Evolutionary conservation across 2,888 invertebrate genomes (phyloP).

Genomic region (Synergus japonicus): DNA sequence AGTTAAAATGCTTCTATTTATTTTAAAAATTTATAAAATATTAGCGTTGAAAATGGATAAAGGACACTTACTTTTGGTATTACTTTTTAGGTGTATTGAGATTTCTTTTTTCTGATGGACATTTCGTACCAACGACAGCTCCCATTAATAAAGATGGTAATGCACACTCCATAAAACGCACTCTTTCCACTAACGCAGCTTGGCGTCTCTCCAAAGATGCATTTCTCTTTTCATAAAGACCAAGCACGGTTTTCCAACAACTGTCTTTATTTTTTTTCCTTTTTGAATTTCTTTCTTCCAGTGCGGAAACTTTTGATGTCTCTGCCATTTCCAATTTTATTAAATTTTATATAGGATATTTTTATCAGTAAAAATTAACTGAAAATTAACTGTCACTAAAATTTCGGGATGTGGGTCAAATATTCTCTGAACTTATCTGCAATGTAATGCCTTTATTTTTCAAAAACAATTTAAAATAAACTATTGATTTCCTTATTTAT

Average conservation of each 20-base stretch:
- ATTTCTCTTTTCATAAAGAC: conserved; percentile 63
- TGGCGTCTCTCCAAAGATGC: conserved; percentile 63
- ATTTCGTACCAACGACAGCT: conserved; percentile 54
- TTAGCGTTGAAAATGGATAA: neutral
- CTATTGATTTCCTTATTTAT: neutral
- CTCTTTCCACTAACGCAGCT: conserved; percentile 61
- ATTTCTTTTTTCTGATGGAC: conserved; percentile 23
- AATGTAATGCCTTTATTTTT: neutral
- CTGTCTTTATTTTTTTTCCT: conserved; percentile 47
- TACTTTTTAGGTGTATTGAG: conserved; percentile 1
- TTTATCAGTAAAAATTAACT: neutral
- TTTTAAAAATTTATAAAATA: neutral
- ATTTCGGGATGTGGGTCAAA: neutral
- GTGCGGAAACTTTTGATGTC: neutral
- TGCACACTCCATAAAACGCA: conserved; percentile 67
- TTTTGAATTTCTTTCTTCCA: conserved; percentile 23
- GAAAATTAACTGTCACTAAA: neutral
- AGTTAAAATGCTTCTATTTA: no score
- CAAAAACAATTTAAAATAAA: neutral
- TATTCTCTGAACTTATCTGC: neutral
- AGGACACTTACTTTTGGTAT: neutral
- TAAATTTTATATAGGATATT: neutral
- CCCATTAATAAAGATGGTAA: conserved; percentile 65
- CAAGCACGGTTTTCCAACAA: conserved; percentile 64
- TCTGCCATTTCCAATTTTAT: neutral